phyloP scores from a whole-genome alignment of 2,888 invertebrate species.

The Ophion ventricosus region DNA sequence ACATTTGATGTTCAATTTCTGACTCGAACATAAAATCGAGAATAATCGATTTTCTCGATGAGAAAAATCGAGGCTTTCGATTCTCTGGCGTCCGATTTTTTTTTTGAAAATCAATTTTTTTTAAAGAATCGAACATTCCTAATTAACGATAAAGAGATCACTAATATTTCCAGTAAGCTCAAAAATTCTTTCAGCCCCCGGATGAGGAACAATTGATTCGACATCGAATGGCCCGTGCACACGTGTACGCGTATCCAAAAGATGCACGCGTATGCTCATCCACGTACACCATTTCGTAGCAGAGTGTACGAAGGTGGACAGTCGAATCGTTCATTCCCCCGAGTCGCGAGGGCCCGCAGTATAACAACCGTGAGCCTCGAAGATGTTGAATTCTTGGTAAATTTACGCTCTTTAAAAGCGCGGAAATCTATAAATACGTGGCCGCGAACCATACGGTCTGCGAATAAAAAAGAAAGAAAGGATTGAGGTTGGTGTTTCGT shows the following conservation, averaged over 20 bases:
- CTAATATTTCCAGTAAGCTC: not conserved
- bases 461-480: slow-evolving; percentile 5
- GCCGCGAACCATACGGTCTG: slow-evolving; percentile 65
- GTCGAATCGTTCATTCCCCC: slow-evolving; percentile 3
- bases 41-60: too few relatives aligned
- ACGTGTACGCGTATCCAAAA: not conserved
- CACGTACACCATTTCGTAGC: not conserved
- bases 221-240: not conserved
- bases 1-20: too few relatives aligned
- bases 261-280: not conserved
- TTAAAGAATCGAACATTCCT: too few relatives aligned
- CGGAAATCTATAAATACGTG: slow-evolving; percentile 75
- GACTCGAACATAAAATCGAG: too few relatives aligned
- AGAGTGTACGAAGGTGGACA: not conserved
- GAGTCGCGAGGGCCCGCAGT: slow-evolving; percentile 1
- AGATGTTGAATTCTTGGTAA: slow-evolving; percentile 59
- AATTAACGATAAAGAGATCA: too few relatives aligned
- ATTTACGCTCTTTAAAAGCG: slow-evolving; percentile 69
- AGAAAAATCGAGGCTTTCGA: too few relatives aligned
- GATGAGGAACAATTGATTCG: not conserved
- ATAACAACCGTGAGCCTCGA: slow-evolving; percentile 14
- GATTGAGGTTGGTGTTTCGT: not conserved
- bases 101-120: too few relatives aligned
- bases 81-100: too few relatives aligned
- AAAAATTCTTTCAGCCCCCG: not conserved